Conservation (phyloP, 2,888 invertebrate genomes). For the Phyllotreta striolata region DNA sequence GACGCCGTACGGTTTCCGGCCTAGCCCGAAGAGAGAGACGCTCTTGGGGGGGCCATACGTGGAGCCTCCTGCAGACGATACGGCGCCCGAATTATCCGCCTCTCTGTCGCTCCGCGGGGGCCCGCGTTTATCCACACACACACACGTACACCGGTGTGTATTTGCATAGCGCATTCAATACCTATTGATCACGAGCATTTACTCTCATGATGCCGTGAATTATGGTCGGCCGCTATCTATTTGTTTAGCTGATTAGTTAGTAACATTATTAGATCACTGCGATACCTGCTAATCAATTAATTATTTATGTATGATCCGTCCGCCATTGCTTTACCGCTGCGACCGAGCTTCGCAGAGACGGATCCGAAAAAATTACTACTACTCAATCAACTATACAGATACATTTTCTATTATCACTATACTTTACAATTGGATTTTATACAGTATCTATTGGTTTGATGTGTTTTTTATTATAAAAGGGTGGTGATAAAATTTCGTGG, state of each 20-base stretch:
- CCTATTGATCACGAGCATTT: constrained; percentile 62
- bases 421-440: no score
- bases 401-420: no score
- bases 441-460: no score
- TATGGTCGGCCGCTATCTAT: constrained; percentile 63
- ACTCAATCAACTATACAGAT: no score
- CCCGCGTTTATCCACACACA: constrained; percentile 39
- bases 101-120: constrained; percentile 49
- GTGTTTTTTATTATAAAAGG: no score
- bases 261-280: constrained; percentile 63
- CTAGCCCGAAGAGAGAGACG: constrained; percentile 34
- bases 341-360: constrained; percentile 3
- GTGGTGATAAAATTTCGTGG: no score
- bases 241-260: constrained; percentile 64
- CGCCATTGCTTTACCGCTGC: constrained; percentile 48
- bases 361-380: no score
- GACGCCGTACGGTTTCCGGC: no score
- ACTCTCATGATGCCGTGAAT: constrained; percentile 62
- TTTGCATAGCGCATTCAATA: constrained; percentile 62
- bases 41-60: constrained; percentile 52
- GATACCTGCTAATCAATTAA: constrained; percentile 64
- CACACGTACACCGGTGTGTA: constrained; percentile 39
- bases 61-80: constrained; percentile 44
- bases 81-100: constrained; percentile 36
- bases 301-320: constrained; percentile 62